Percentiles rank a stretch among this genome's conserved stretches.
Conservation (phyloP, 1,140 invertebrate genomes). For the Bombus superbus region DNA sequence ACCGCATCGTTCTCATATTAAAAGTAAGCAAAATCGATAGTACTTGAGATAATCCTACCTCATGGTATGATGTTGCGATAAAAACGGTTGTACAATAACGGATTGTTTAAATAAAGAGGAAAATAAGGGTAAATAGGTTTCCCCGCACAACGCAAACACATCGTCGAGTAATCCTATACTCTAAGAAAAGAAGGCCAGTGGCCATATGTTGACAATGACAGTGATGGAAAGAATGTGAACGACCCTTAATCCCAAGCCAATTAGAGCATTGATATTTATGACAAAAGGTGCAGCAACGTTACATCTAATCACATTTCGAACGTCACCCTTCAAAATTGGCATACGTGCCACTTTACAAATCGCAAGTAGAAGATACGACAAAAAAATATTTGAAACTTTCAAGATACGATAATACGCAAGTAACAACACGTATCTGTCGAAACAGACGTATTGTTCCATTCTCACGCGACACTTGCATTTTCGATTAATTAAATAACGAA, state of each 20-base stretch:
- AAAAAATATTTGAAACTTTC: not conserved
- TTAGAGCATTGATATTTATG: constrained; percentile 63
- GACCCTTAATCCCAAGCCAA: constrained; percentile 76
- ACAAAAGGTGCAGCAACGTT: constrained; percentile 49
- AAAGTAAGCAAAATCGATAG: constrained; percentile 86
- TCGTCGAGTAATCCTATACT: constrained; percentile 19
- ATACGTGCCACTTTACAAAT: not conserved
- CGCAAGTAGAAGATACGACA: not conserved
- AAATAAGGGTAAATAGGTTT: not conserved
- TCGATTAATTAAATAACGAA: not conserved
- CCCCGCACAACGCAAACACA: not conserved
- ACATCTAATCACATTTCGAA: constrained; percentile 74
- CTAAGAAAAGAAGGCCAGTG: constrained; percentile 29
- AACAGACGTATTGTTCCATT: not conserved
- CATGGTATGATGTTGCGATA: too few species aligned
- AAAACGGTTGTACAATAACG: too few species aligned
- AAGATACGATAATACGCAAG: not conserved
- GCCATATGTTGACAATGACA: constrained; percentile 47
- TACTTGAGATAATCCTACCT: not conserved
- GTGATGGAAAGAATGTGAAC: constrained; percentile 69
- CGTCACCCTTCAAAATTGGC: not conserved
- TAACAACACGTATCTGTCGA: not conserved
- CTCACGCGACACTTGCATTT: not conserved
- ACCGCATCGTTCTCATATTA: constrained; percentile 95
- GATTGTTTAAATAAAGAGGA: not conserved